Percentiles rank a stretch among this genome's conserved stretches.
phyloP scores from a whole-genome alignment of 2,113 vertebrate species.

The Callocephalon fimbriatum region DNA sequence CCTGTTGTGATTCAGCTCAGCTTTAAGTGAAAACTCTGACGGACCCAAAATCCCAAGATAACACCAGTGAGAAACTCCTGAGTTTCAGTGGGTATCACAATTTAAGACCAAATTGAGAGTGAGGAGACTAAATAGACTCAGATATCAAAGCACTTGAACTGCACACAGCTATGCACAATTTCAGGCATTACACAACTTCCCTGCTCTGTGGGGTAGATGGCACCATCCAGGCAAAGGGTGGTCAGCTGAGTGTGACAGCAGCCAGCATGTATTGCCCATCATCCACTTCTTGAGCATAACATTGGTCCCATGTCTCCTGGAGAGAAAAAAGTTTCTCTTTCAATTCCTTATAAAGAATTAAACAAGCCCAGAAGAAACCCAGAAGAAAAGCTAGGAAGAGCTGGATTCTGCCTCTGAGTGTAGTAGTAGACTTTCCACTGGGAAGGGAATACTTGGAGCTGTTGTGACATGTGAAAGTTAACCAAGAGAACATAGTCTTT shows the following conservation, averaged over 20 bases:
- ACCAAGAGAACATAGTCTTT: background rate
- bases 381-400: background rate
- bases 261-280: background rate
- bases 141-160: background rate
- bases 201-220: background rate
- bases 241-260: background rate
- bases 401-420: background rate
- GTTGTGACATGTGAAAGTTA: background rate
- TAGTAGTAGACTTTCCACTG: background rate
- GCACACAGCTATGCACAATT: accelerated
- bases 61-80: background rate
- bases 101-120: background rate
- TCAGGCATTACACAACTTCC: background rate
- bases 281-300: background rate
- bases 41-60: background rate
- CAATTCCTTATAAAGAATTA: background rate
- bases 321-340: background rate
- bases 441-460: background rate
- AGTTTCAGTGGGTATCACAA: background rate
- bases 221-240: background rate
- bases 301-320: background rate
- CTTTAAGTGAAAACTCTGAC: background rate
- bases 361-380: background rate
- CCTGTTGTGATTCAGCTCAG: background rate
- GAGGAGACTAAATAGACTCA: no score